phyloP scores from a whole-genome alignment of 2,797 vertebrate genomes.

The Acanthurus lineatus region DNA sequence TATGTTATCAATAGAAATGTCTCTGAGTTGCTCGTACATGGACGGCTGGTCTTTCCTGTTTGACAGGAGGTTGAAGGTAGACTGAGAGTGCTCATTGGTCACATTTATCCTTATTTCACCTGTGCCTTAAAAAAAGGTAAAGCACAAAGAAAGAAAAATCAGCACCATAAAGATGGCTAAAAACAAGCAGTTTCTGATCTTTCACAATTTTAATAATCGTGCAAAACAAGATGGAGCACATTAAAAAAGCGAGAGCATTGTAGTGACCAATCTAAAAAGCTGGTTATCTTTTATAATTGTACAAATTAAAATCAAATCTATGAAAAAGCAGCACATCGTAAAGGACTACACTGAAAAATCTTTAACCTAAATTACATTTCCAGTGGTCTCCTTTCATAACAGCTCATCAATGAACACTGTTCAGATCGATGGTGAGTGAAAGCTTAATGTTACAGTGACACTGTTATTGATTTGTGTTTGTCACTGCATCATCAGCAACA shows the following conservation, averaged over 20 bases:
- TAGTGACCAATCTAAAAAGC: not conserved
- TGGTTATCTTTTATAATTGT: slow-evolving; percentile 6
- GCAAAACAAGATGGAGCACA: not conserved
- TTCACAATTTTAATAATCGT: not conserved
- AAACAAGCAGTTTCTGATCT: not conserved
- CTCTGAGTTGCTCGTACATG: slow-evolving; percentile 97
- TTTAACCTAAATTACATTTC: slow-evolving; percentile 36
- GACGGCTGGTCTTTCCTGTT: slow-evolving; percentile 93
- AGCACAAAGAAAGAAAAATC: slow-evolving; percentile 15
- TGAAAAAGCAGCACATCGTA: slow-evolving; percentile 4
- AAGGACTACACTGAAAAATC: slow-evolving; percentile 20
- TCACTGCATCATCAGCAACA: slow-evolving; percentile 5
- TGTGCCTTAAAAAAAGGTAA: slow-evolving; percentile 75
- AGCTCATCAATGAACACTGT: slow-evolving; percentile 41
- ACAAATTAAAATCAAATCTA: not conserved
- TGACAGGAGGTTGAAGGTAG: slow-evolving; percentile 89
- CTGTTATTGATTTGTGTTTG: slow-evolving; percentile 35
- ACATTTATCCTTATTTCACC: slow-evolving; percentile 96
- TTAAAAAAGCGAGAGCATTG: not conserved
- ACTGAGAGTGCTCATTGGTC: slow-evolving; percentile 93
- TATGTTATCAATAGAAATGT: slow-evolving; percentile 97
- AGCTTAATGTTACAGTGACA: slow-evolving; percentile 9
- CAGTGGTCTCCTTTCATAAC: slow-evolving; percentile 30
- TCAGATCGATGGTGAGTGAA: slow-evolving; percentile 57
- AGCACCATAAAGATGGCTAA: not conserved